Evolutionary conservation across 92 coral and sea anemone genomes (phyloP).

Genomic region (Bergia sp.): DNA sequence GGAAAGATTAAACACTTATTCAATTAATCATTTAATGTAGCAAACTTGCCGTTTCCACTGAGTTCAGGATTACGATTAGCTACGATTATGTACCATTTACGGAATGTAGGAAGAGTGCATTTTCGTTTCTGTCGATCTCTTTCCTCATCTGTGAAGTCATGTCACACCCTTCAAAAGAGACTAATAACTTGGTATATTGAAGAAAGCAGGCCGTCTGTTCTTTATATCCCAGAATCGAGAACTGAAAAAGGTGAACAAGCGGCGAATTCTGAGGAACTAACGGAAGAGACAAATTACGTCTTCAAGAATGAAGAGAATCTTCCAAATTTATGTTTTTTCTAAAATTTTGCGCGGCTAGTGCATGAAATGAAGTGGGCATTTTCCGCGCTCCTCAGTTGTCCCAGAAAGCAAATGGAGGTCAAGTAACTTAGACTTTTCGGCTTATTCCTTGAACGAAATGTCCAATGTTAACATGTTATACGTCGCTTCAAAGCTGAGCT

Average conservation of each 20-base stretch:
- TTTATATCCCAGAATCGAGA: no score
- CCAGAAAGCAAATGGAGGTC: not conserved
- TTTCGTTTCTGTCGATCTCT: not conserved
- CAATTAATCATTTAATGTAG: not conserved
- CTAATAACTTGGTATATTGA: not conserved
- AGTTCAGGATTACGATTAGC: not conserved
- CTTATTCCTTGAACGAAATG: not conserved
- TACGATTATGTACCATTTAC: not conserved
- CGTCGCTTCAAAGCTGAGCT: not conserved
- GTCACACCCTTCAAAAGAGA: not conserved
- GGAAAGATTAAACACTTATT: conserved; percentile 1
- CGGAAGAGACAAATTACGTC: not conserved
- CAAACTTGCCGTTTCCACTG: conserved; percentile 3
- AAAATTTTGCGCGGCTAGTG: not conserved
- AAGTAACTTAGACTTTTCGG: not conserved
- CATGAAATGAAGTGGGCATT: not conserved
- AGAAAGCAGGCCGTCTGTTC: no score
- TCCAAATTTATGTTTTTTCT: not conserved
- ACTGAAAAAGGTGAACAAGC: no score
- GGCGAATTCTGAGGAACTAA: no score
- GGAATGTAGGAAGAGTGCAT: not conserved
- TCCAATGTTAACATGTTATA: not conserved
- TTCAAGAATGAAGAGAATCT: not conserved
- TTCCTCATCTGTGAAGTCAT: not conserved
- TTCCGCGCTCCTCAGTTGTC: not conserved